Percentiles rank a stretch among this genome's conserved stretches.
These are phyloP conservation scores for Rhyacophila evoluta DNA, from an alignment of 2,888 invertebrate genomes.

Conservation along the genomic window DNA sequence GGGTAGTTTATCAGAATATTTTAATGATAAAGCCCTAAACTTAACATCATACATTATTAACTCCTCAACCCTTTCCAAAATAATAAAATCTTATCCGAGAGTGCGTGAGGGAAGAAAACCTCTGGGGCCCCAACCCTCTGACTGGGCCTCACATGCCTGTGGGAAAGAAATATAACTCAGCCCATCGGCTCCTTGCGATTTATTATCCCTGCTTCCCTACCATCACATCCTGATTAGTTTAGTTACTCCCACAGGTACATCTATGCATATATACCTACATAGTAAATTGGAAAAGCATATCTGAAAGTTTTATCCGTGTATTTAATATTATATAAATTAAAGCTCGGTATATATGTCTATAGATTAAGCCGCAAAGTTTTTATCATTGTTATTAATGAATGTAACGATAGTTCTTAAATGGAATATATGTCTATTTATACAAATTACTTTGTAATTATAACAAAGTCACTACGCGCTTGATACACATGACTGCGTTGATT, in stretches of 20 bases:
- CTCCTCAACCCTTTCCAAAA: neutral
- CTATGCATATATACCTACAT: neutral
- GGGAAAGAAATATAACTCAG: conserved; percentile 19
- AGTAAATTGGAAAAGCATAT: too few relatives aligned
- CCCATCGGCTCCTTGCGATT: conserved; percentile 32
- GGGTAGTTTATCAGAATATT: neutral
- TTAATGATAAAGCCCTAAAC: neutral
- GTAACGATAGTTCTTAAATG: too few relatives aligned
- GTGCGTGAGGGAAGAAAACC: neutral
- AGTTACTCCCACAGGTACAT: conserved; percentile 30
- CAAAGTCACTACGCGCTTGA: too few relatives aligned
- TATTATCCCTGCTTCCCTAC: conserved; percentile 42
- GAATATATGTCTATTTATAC: too few relatives aligned
- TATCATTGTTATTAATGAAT: too few relatives aligned
- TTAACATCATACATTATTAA: neutral
- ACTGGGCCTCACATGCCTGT: neutral
- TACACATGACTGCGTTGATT: too few relatives aligned
- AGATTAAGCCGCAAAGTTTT: too few relatives aligned
- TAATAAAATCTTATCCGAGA: conserved; percentile 16
- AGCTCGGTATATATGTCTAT: too few relatives aligned
- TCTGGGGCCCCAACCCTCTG: neutral
- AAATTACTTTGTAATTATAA: too few relatives aligned
- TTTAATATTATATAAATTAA: too few relatives aligned
- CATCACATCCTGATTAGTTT: conserved; percentile 38
- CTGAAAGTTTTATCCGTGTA: too few relatives aligned